A percentile compares a stretch with the other conserved stretches of the same genome.
Conservation (phyloP, 2,888 invertebrate species). For the Scaptomyza reducta region DNA sequence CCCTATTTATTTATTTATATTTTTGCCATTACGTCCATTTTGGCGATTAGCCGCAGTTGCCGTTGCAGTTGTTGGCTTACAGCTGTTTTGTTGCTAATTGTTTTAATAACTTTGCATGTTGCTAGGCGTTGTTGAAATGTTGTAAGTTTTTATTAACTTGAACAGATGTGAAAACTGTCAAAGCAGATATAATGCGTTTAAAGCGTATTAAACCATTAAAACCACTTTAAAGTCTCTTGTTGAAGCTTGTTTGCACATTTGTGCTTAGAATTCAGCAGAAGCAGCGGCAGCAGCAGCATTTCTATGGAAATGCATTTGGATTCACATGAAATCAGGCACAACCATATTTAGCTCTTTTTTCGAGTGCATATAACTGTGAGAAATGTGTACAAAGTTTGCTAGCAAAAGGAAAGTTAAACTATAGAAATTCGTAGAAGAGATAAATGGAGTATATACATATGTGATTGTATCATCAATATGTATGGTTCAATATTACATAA, state of each 20-base stretch:
- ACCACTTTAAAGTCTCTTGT: neutral
- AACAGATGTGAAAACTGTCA: slow-evolving; percentile 24
- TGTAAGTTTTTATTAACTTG: slow-evolving; percentile 6
- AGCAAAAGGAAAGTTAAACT: too few relatives aligned
- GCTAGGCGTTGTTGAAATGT: neutral
- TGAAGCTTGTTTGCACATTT: neutral
- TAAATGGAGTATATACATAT: too few relatives aligned
- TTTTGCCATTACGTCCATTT: too few relatives aligned
- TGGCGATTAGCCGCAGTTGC: slow-evolving; percentile 24
- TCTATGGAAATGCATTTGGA: neutral
- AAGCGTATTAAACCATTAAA: neutral
- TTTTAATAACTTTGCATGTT: slow-evolving; percentile 55
- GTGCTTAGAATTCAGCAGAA: neutral
- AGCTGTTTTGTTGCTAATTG: slow-evolving; percentile 44
- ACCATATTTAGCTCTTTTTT: neutral
- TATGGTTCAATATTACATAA: too few relatives aligned
- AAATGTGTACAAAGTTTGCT: too few relatives aligned
- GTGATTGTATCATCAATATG: too few relatives aligned
- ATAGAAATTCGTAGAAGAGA: too few relatives aligned
- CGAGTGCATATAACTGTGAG: neutral
- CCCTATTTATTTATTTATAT: slow-evolving; percentile 11
- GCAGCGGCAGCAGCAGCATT: neutral
- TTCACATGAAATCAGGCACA: slow-evolving; percentile 5
- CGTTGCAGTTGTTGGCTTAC: slow-evolving; percentile 19
- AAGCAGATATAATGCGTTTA: neutral